Evolutionary conservation across 2,888 invertebrate genomes (phyloP).

Genomic region (Heteropelma amictum): DNA sequence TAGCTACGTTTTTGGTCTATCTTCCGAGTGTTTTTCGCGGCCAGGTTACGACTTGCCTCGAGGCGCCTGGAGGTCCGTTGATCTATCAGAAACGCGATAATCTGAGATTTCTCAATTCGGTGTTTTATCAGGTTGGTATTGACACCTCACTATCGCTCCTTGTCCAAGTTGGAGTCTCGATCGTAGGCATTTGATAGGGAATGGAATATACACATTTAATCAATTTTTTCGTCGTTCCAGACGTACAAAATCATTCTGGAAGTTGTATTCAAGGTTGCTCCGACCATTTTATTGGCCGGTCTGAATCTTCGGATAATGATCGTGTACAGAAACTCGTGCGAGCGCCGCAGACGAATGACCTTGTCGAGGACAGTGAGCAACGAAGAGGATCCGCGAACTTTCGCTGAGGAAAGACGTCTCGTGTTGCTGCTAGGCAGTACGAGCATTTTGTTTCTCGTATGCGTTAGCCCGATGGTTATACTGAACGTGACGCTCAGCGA

Average conservation of each 20-base stretch:
- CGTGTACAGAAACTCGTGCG: conserved; percentile 83
- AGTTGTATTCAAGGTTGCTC: conserved; percentile 83
- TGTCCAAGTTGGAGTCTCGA: too few species aligned
- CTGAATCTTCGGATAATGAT: conserved; percentile 84
- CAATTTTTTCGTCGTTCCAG: conserved; percentile 61
- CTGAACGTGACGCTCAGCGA: conserved; percentile 84
- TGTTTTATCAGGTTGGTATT: conserved; percentile 79
- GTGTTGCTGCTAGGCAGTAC: conserved; percentile 84
- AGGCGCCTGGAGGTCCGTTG: conserved; percentile 78
- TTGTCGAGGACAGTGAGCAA: conserved; percentile 80
- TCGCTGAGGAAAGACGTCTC: conserved; percentile 84
- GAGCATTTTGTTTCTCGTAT: conserved; percentile 84
- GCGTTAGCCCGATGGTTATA: conserved; percentile 86
- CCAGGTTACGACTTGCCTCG: conserved; percentile 80
- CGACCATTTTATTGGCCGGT: conserved; percentile 83
- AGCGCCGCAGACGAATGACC: conserved; percentile 83
- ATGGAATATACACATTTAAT: too few species aligned
- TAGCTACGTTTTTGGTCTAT: conserved; percentile 84
- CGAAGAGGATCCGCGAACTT: conserved; percentile 83
- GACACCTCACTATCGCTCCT: not conserved
- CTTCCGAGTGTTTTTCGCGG: conserved; percentile 84
- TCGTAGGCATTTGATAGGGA: too few species aligned
- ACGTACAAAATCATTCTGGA: conserved; percentile 83
- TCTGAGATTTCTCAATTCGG: conserved; percentile 78
- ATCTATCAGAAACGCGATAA: conserved; percentile 82